These are phyloP conservation scores for Marcusenius ussheri DNA, from an alignment of 2,113 vertebrate genomes.

Conservation along the genomic window DNA sequence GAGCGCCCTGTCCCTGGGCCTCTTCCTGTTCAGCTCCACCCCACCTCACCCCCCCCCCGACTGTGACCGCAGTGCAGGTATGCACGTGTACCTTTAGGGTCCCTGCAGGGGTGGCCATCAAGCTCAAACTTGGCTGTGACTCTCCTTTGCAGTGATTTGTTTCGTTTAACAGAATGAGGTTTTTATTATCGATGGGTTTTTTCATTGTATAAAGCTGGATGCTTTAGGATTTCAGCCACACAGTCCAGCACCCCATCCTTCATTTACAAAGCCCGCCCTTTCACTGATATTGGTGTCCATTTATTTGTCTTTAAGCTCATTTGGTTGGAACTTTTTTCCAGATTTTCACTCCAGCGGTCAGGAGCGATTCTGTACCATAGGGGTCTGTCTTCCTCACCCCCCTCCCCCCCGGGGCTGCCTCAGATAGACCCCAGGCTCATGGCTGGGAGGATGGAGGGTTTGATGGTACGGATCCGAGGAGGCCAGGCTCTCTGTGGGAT, in stretches of 20 bases:
- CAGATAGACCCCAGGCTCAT: background rate
- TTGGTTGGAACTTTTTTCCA: background rate
- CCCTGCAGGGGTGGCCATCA: background rate
- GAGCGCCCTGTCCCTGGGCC: conserved; percentile 31
- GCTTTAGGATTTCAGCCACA: background rate
- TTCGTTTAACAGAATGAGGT: background rate
- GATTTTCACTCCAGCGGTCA: background rate
- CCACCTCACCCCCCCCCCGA: background rate
- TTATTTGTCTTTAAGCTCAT: background rate
- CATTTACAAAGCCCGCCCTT: background rate
- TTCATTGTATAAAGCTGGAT: background rate
- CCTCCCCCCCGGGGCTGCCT: background rate
- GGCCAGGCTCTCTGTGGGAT: background rate
- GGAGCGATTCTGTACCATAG: background rate
- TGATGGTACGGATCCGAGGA: background rate
- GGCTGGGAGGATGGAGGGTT: background rate
- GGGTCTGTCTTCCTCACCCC: background rate
- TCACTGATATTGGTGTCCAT: background rate
- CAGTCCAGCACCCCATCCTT: background rate
- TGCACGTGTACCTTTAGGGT: conserved; percentile 35
- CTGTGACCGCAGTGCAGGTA: conserved; percentile 35
- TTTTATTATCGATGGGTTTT: background rate
- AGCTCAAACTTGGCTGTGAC: background rate
- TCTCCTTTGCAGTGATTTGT: background rate
- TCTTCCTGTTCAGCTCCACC: conserved; percentile 23